Evolutionary conservation across 2,113 vertebrate species (phyloP), one percentile per base, ranked within the genome.

Genomic region (Tragelaphus strepsiceros): DNA sequence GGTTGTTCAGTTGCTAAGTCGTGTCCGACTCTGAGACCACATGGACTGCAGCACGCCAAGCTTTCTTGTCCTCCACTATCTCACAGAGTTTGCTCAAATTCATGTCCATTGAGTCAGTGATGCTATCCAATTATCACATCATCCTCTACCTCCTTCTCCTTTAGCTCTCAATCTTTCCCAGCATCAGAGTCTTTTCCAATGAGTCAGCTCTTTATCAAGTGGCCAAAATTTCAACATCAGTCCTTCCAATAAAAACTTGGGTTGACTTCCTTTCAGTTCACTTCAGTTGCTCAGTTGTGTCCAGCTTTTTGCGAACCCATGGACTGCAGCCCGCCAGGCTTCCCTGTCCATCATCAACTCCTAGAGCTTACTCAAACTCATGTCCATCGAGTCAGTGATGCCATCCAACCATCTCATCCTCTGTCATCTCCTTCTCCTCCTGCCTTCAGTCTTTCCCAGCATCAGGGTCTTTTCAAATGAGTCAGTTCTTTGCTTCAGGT

Each of bases 291-390:
- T 26, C 35, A 77, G 7, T 43, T 43, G 39, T 77, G 39, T 26
- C 22, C 1, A 0, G 12, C 22, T 77, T 43, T 77, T 77, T 77
- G 71, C 0, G 0, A 26, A 6, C 39, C 12, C 22, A 43, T 8
- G 39, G 22, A 43, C 6, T 43, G 71, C 12, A 7, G 6, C 71
- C 26, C 3, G 0, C 39, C 71, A 77, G 71, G 39, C 71, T 26
- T 77, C 22, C 12, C 71, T 77, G 39, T 77, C 39, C 39, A 26
- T 43, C 39, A 43, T 6, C 71, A 77, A 14, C 12, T 15, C 12
- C 71, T 1, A 0, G 71, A 77, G 39, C 12, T 77, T 43, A 3
- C 3, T 43, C 71, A 43, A 7, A 77, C 22, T 43, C 35, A 15
- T 15, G 22, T 77, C 22, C 71, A 77, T 77, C 0, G 0, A 77